phyloP scores from a whole-genome alignment of 2,797 vertebrate genomes.

The Chanos chanos region DNA sequence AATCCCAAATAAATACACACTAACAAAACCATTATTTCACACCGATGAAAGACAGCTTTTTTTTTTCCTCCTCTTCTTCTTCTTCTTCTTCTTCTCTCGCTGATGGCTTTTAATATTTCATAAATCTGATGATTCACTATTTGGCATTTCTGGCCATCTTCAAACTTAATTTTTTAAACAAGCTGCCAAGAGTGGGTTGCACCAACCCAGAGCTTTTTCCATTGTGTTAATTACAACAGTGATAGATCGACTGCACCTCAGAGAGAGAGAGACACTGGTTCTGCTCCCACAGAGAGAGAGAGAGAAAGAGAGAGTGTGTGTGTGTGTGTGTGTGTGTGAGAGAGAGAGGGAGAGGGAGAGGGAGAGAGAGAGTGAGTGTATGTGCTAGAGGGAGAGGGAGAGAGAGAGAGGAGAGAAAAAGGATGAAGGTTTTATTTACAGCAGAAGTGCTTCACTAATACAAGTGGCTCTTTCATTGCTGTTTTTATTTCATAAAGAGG shows the following conservation, averaged over 20 bases:
- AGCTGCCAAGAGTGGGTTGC: slow-evolving; percentile 28
- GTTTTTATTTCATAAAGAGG: slow-evolving; percentile 63
- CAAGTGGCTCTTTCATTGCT: slow-evolving; percentile 60
- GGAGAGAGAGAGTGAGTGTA: neutral
- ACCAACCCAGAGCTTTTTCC: slow-evolving; percentile 23
- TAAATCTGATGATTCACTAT: slow-evolving; percentile 44
- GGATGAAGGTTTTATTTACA: slow-evolving; percentile 72
- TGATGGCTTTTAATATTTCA: slow-evolving; percentile 25
- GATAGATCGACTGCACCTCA: slow-evolving; percentile 42
- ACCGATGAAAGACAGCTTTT: slow-evolving; percentile 25
- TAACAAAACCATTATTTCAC: slow-evolving; percentile 28
- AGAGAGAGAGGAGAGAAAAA: slow-evolving; percentile 26
- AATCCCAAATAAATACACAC: too few species aligned
- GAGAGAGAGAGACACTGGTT: slow-evolving; percentile 1
- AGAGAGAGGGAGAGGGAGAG: neutral
- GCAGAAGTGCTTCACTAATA: slow-evolving; percentile 70
- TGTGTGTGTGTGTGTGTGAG: slow-evolving; percentile 4
- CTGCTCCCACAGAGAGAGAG: neutral
- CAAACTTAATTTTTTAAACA: slow-evolving; percentile 31
- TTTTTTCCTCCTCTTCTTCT: neutral
- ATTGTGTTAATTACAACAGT: slow-evolving; percentile 50
- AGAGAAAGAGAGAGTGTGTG: neutral
- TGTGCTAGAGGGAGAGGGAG: neutral
- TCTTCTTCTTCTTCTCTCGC: neutral
- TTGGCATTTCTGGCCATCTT: slow-evolving; percentile 36